Evolutionary conservation across 64 coral and sea anemone species (phyloP), one percentile per base, ranked within the genome.

Genomic region (Orbicella faveolata): DNA sequence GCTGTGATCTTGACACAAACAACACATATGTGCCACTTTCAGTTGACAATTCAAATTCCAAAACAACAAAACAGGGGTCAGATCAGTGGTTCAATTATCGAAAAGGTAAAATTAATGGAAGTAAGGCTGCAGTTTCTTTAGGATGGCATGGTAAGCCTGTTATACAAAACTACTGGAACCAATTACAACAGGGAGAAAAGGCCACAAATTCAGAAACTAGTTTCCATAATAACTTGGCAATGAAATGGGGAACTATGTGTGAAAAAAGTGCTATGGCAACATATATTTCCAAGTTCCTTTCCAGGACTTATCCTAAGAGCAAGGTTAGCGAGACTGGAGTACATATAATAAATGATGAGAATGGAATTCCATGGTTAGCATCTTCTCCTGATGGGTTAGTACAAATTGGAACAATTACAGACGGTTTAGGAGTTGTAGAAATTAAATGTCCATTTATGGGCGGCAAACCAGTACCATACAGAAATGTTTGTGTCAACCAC

Each of bases 311-410:
- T 30, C 62, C 61, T 0, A 72, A 80, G 4, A 51, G 34, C 75
- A 80, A 72, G 19, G 63, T 73, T 33, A 54, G 26, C 30, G 88
- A 81, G 64, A 89, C 77, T 80, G 88, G 88, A 36, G 72, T 87
- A 1, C 72, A 87, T 54, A 75, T 25, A 54, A 26, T 73, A 21
- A 52, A 57, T 87, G 85, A 87, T 6, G 26, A 62, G 0, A 51
- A 62, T 16, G 70, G 70, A 75, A 54, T 16, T 87, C 18, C 69
- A 52, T 87, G 68, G 68, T 53, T 75, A 34, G 69, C 68, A 23
- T 87, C 84, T 59, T 87, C 84, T 75, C 85, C 85, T 59, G 52
- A 87, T 76, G 85, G 69, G 2, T 23, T 87, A 61, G 85, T 87
- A 0, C 30, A 87, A 2, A 35, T 33, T 34, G 36, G 20, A 0